phyloP scores from a whole-genome alignment of 1,140 invertebrate species.

The Bilobella aurantiaca region DNA sequence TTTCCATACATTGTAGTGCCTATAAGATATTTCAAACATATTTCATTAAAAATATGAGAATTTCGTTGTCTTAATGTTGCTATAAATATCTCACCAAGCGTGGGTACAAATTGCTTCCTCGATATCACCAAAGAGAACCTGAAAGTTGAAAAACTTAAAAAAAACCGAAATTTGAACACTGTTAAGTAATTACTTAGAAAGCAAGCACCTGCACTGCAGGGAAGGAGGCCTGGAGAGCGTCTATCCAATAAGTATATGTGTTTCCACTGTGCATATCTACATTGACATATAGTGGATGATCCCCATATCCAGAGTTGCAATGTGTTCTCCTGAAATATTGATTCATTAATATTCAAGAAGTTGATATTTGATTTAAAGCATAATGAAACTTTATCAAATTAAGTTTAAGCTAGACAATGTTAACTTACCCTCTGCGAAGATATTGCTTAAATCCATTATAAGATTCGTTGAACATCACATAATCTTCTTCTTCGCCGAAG shows the following conservation, averaged over 20 bases:
- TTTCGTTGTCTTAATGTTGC: conserved; percentile 18
- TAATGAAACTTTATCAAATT: neutral
- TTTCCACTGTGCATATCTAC: conserved; percentile 58
- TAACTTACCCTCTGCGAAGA: conserved; percentile 50
- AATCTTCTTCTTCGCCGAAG: conserved; percentile 52
- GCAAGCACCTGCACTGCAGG: conserved; percentile 48
- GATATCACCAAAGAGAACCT: conserved; percentile 57
- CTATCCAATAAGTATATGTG: conserved; percentile 55
- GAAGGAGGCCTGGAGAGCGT: conserved; percentile 57
- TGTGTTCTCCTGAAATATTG: conserved; percentile 42
- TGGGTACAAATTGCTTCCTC: conserved; percentile 62
- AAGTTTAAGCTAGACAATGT: neutral
- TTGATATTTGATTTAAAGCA: neutral
- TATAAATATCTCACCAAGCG: conserved; percentile 49
- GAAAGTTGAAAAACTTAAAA: conserved; percentile 2
- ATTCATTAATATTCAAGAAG: conserved; percentile 19
- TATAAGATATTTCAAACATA: neutral
- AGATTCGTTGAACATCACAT: conserved; percentile 51
- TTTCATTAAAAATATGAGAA: neutral
- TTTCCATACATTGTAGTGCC: conserved; percentile 48
- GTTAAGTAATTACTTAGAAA: conserved; percentile 5
- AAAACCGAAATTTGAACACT: no score
- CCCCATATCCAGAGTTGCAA: conserved; percentile 51
- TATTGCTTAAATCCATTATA: conserved; percentile 52
- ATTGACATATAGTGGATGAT: conserved; percentile 57